Percentiles rank a stretch among this genome's conserved stretches.
Conservation (phyloP, 2,888 invertebrate genomes). For the Theristus sp. region DNA sequence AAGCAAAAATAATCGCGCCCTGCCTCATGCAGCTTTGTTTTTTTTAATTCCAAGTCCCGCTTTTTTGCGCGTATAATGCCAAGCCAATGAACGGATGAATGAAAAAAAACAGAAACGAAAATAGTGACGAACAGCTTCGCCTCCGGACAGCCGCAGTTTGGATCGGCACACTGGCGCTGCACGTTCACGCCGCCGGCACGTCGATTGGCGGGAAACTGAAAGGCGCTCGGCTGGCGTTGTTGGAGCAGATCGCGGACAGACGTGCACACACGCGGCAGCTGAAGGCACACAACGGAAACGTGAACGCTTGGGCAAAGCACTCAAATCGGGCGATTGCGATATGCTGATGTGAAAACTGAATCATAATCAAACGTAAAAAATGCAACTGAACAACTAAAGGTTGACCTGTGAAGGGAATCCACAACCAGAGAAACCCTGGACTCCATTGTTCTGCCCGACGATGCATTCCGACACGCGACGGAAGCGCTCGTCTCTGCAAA, state of each 20-base stretch:
- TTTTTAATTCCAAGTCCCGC: too few species aligned
- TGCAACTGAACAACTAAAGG: too few species aligned
- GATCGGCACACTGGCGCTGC: background rate
- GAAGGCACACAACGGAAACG: background rate
- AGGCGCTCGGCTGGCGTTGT: too few species aligned
- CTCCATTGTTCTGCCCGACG: background rate
- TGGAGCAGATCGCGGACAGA: background rate
- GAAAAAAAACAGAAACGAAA: background rate
- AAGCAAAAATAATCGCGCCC: too few species aligned
- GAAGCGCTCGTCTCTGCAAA: background rate
- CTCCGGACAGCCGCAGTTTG: background rate
- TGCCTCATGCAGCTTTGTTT: too few species aligned
- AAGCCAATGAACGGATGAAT: background rate
- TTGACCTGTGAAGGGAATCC: too few species aligned
- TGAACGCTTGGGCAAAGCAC: too few species aligned
- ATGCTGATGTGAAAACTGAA: too few species aligned
- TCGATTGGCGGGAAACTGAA: too few species aligned
- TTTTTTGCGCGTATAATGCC: too few species aligned
- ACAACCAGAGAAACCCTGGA: background rate
- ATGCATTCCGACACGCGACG: background rate
- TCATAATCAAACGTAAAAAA: too few species aligned
- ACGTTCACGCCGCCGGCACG: background rate
- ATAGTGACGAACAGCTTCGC: background rate
- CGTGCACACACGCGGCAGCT: background rate
- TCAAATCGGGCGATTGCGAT: too few species aligned